These are phyloP conservation scores for Ptychobarbus kaznakovi DNA, from an alignment of 2,797 vertebrate species.

Conservation along the genomic window DNA sequence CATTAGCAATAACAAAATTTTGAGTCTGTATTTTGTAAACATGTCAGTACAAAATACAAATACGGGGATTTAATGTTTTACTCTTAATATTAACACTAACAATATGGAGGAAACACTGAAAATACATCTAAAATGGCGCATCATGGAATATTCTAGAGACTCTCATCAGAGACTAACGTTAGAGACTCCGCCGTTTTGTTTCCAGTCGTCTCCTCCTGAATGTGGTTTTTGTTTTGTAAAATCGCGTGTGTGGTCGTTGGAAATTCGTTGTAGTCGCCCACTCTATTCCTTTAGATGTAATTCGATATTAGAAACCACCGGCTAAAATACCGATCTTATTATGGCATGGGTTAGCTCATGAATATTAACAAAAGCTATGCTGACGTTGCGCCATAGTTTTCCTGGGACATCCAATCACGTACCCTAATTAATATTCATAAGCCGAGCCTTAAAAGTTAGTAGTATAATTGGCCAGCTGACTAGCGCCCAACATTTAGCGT, in stretches of 20 bases:
- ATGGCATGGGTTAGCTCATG: background rate
- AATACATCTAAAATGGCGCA: background rate
- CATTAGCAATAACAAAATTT: background rate
- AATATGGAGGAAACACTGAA: conserved; percentile 60
- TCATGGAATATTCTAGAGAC: conserved; percentile 41
- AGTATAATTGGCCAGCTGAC: background rate
- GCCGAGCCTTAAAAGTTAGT: background rate
- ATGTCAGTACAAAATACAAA: background rate
- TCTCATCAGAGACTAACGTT: too few species aligned
- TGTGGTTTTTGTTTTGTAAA: background rate
- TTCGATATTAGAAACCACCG: background rate
- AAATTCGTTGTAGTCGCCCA: background rate
- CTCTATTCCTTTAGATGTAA: background rate
- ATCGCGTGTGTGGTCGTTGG: background rate
- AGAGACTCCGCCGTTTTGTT: background rate
- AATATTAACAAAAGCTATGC: background rate
- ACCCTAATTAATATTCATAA: conserved; percentile 24
- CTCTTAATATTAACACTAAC: conserved; percentile 32
- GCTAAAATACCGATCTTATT: background rate
- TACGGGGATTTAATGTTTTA: background rate
- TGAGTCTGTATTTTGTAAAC: background rate
- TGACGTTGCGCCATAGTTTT: background rate
- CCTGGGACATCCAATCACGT: background rate
- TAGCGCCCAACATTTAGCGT: background rate
- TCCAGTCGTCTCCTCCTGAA: background rate